Conservation (phyloP, 2,888 invertebrate genomes). For the Epinotia bilunana region DNA sequence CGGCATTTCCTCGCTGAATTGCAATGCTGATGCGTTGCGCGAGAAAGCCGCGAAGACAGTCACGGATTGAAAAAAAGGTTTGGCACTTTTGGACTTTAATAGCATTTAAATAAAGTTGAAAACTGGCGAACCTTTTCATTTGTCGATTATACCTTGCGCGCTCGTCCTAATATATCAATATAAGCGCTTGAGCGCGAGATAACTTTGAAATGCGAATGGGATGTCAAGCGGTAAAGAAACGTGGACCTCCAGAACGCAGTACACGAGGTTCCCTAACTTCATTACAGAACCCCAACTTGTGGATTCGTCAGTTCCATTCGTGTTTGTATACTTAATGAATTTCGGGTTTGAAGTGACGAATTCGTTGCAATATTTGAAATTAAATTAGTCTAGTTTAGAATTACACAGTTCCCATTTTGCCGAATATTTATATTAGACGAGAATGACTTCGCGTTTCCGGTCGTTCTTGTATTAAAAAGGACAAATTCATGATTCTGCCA, state of each 20-base stretch:
- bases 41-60: no score
- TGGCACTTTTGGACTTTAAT: neutral
- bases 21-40: no score
- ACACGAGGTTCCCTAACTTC: constrained; percentile 16
- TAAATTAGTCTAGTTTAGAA: neutral
- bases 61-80: neutral
- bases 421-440: neutral
- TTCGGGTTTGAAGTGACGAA: constrained; percentile 9
- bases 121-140: neutral
- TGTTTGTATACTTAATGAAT: constrained; percentile 33
- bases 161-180: neutral
- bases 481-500: no score
- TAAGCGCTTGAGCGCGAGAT: neutral
- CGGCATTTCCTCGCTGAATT: no score
- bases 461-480: neutral
- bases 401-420: neutral
- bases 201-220: neutral
- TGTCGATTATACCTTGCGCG: neutral
- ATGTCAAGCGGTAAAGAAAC: neutral
- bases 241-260: neutral
- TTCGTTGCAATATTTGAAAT: constrained; percentile 2
- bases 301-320: constrained; percentile 15
- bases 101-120: neutral
- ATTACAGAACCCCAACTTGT: constrained; percentile 23
- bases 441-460: neutral